phyloP scores from a whole-genome alignment of 2,113 vertebrate genomes.

The Fregata magnificens region DNA sequence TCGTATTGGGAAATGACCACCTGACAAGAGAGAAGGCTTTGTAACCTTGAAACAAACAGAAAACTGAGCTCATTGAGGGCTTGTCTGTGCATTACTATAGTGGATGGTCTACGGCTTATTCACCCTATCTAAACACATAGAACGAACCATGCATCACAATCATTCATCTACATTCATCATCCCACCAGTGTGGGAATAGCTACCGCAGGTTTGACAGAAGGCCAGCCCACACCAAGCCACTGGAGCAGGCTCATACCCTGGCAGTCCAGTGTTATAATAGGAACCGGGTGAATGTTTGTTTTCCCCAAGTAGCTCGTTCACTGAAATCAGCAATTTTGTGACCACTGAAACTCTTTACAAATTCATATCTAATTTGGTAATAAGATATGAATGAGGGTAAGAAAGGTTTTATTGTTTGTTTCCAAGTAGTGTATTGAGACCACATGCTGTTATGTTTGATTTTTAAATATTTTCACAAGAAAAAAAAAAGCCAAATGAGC shows the following conservation, averaged over 20 bases:
- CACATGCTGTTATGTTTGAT: neutral
- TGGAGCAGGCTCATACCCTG: neutral
- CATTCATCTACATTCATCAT: neutral
- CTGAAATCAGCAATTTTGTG: neutral
- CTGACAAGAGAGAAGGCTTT: neutral
- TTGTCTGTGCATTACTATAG: neutral
- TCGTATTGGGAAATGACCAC: neutral
- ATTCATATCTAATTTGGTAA: neutral
- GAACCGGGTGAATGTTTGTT: neutral
- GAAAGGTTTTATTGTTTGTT: neutral
- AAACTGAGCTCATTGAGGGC: neutral
- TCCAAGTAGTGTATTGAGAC: neutral
- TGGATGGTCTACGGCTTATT: neutral
- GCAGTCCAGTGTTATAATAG: neutral
- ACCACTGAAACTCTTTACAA: neutral
- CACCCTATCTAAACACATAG: neutral
- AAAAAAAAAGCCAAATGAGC: neutral
- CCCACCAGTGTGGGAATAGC: neutral
- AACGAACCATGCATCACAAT: rapidly evolving
- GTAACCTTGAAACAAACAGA: neutral
- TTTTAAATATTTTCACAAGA: neutral
- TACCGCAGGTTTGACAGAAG: neutral
- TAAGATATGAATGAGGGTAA: neutral
- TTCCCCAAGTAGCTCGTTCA: neutral
- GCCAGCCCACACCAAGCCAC: neutral